Evolutionary conservation across 1,140 invertebrate species (phyloP), one percentile per base, ranked within the genome.

Genomic region (Armadillidium nasatum): DNA sequence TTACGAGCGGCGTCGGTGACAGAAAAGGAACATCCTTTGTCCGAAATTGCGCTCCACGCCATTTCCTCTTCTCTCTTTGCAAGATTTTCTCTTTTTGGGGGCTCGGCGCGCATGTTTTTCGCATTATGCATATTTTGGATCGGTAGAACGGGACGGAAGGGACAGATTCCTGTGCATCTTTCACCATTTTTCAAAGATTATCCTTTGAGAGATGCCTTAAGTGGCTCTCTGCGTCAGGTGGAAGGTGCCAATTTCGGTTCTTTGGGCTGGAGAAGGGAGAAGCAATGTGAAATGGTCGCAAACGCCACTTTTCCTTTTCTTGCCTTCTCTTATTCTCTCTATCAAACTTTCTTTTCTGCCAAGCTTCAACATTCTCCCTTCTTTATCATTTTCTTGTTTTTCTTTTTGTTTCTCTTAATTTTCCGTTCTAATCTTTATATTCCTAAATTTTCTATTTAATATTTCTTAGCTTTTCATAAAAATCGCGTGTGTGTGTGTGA

Each of bases 151-250:
- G 50, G 50, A 60, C 50, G 50, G 50, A 60, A 60, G 50, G 50
- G 50, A 60, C 50, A 60, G 50, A 60, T 60, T 60, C 50, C 50
- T 60, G 11, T 60, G 50, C 50, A 60, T 60, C 50, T 60, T 60
- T 60, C 50, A 60, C 50, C 50, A 60, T 60, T 60, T 60, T 60
- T 60, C 50, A 60, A 60, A 60, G 50, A 60, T 60, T 60, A 60
- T 60, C 50, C 50, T 60, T 60, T 60, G 50, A 60, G 50, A 60
- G 50, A 60, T 60, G 50, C 50, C 50, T 60, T 60, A 60, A 60
- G 50, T 60, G 7, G 50, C 50, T 60, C 50, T 60, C 50, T 60
- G 50, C 50, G 50, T 60, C 50, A 60, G 50, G 50, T 60, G 50
- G 50, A 60, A 60, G 50, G 50, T 60, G 50, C 50, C 50, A 60